Percentiles rank a stretch among this genome's conserved stretches.
Evolutionary conservation across 2,888 invertebrate species (phyloP).

Genomic region (Caenorhabditis sp.): DNA sequence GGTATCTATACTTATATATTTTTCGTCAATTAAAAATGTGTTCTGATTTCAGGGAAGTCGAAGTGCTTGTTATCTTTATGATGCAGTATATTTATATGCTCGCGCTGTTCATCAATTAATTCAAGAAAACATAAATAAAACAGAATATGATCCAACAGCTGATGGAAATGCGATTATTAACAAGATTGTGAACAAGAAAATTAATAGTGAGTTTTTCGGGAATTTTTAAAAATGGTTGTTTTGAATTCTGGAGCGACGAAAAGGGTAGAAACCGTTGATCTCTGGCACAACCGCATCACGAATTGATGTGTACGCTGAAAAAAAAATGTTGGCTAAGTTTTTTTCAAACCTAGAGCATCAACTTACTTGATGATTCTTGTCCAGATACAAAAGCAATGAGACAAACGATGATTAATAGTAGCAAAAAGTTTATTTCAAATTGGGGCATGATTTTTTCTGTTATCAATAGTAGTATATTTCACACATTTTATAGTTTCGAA

Average conservation of each 20-base stretch:
- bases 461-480: neutral
- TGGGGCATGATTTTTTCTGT: neutral
- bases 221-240: neutral
- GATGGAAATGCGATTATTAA: conserved; percentile 82
- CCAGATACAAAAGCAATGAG: neutral
- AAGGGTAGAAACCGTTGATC: neutral
- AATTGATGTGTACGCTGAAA: neutral
- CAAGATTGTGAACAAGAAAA: conserved; percentile 81
- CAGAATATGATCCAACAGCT: conserved; percentile 71
- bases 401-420: neutral
- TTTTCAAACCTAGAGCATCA: neutral
- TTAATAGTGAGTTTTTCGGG: conserved; percentile 56
- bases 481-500: neutral
- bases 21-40: neutral
- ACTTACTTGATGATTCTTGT: neutral
- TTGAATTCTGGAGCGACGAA: neutral
- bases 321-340: neutral
- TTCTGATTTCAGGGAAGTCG: conserved; percentile 72
- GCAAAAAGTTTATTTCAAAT: no score
- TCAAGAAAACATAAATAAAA: conserved; percentile 69
- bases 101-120: conserved; percentile 82
- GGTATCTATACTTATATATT: no score
- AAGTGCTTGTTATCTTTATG: conserved; percentile 86
- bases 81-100: conserved; percentile 87
- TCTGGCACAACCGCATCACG: neutral